Conservation (phyloP, 2,113 vertebrate genomes). For the Daboia siamensis region DNA sequence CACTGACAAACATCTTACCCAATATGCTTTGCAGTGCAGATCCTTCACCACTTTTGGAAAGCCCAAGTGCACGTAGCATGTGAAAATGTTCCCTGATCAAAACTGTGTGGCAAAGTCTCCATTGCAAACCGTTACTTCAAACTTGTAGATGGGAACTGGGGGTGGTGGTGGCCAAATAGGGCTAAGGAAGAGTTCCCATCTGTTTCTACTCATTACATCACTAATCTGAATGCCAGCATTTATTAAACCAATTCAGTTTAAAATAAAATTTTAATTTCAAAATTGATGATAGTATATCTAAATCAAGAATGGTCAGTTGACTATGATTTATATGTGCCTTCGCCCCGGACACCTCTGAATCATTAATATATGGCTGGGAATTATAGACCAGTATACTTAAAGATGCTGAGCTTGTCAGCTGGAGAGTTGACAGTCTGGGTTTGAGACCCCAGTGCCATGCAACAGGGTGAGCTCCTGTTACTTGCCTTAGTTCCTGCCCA, state of each 20-base stretch:
- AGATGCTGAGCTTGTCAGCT: no score
- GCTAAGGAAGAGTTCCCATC: neutral
- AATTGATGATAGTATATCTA: neutral
- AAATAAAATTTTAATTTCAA: neutral
- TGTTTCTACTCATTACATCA: neutral
- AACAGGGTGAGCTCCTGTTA: no score
- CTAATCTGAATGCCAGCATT: neutral
- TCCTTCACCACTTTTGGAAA: neutral
- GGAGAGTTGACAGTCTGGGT: no score
- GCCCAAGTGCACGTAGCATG: neutral
- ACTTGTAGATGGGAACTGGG: neutral
- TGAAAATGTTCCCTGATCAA: neutral
- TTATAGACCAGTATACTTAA: neutral
- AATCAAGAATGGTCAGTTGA: neutral
- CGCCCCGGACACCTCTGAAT: neutral
- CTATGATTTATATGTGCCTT: neutral
- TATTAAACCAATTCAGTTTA: neutral
- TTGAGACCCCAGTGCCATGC: no score
- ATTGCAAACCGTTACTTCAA: neutral
- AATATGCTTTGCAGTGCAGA: neutral
- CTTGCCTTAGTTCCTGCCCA: no score
- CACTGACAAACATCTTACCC: neutral
- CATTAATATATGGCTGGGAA: neutral
- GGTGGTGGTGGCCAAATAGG: neutral
- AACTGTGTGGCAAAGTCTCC: neutral